Conservation (phyloP, 2,888 invertebrate species). For the Strigamia crassipes region DNA sequence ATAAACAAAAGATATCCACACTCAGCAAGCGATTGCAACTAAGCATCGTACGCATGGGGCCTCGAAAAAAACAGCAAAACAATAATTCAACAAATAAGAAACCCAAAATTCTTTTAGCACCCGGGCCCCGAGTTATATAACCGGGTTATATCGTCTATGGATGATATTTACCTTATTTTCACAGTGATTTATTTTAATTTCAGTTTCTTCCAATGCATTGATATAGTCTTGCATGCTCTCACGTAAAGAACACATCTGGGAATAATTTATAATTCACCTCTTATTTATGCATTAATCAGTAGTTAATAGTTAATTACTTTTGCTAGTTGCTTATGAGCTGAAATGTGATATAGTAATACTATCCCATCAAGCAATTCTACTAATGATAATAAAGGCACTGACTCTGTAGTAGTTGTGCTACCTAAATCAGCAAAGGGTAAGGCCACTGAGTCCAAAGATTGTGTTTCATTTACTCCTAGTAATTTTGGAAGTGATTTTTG, state of each 20-base stretch:
- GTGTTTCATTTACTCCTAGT: not conserved
- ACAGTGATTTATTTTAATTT: constrained; percentile 57
- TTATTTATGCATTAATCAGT: no score
- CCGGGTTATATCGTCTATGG: no score
- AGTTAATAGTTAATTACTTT: constrained; percentile 53
- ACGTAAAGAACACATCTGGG: constrained; percentile 63
- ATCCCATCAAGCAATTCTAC: constrained; percentile 70
- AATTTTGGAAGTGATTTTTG: not conserved
- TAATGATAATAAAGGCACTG: constrained; percentile 54
- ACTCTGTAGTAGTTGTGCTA: not conserved
- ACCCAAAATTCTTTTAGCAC: no score
- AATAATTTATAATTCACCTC: no score
- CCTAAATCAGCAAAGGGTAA: not conserved
- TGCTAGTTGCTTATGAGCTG: constrained; percentile 68
- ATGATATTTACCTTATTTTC: no score
- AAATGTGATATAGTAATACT: constrained; percentile 69
- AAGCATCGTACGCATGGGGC: no score
- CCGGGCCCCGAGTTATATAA: no score
- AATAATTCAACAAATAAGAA: no score
- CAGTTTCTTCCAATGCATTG: constrained; percentile 67
- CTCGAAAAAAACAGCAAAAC: not conserved
- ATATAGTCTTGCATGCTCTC: constrained; percentile 71
- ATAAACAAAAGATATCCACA: no score
- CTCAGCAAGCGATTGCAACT: no score
- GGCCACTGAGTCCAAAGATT: not conserved